These are phyloP conservation scores for Coracopsis vasa DNA, from an alignment of 2,113 vertebrate species.

Conservation along the genomic window DNA sequence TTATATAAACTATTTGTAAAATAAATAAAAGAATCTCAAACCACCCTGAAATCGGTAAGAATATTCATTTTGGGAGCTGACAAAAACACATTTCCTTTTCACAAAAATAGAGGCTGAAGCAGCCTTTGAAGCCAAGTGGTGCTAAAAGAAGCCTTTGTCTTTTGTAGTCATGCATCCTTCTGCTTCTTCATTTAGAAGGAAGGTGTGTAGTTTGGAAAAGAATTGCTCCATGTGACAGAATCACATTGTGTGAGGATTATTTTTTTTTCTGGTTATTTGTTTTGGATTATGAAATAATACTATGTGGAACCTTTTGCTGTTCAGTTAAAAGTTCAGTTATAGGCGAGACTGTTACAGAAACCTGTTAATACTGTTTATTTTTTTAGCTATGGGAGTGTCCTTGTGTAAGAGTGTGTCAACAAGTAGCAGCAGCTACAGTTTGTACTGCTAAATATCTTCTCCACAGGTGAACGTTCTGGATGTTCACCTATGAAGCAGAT, in stretches of 20 bases:
- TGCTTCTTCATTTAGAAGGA: neutral
- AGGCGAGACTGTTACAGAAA: neutral
- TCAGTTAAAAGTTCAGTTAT: neutral
- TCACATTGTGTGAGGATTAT: neutral
- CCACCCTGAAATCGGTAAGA: neutral
- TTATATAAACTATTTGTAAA: neutral
- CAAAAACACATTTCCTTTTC: neutral
- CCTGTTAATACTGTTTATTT: neutral
- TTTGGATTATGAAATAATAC: neutral
- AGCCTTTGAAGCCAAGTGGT: neutral
- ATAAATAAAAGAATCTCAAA: neutral
- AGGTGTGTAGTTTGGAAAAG: neutral
- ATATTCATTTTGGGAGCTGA: neutral
- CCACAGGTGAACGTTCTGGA: neutral
- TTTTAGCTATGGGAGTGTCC: neutral
- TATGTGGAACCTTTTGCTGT: neutral
- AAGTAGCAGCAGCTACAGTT: neutral
- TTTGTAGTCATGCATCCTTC: neutral
- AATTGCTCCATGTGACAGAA: neutral
- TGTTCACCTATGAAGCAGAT: neutral
- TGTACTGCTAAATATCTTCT: neutral
- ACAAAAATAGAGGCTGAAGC: neutral
- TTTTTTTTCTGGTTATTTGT: rapidly evolving
- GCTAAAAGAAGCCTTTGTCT: neutral
- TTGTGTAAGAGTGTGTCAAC: neutral